A percentile compares a stretch with the other conserved stretches of the same genome.
phyloP scores from a whole-genome alignment of 2,113 vertebrate genomes.

The Ophiodon elongatus region DNA sequence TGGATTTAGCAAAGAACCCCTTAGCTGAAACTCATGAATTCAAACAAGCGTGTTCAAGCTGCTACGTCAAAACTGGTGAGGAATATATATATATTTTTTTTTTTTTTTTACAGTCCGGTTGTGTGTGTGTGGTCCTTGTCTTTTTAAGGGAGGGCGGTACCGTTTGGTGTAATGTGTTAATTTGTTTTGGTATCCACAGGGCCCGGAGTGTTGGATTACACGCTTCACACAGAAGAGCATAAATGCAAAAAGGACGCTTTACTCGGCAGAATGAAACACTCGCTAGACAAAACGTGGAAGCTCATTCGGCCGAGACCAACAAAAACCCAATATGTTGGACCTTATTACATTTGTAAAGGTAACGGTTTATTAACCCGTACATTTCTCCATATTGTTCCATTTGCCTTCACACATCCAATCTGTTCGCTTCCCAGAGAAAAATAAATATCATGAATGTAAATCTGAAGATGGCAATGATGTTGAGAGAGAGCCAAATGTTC shows the following conservation, averaged over 20 bases:
- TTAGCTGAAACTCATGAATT: conserved; percentile 95
- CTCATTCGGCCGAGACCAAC: conserved; percentile 95
- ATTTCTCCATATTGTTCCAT: neutral
- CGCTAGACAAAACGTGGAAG: conserved; percentile 91
- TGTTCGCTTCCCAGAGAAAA: neutral
- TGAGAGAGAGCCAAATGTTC: too few species aligned
- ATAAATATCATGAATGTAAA: neutral
- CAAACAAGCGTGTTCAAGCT: conserved; percentile 92
- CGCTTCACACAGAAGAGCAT: conserved; percentile 89
- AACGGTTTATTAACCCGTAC: neutral
- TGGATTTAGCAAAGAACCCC: conserved; percentile 86
- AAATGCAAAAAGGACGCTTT: conserved; percentile 98
- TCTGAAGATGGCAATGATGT: too few species aligned
- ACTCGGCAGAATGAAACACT: conserved; percentile 91
- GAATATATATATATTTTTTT: too few species aligned
- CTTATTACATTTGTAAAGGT: conserved; percentile 99
- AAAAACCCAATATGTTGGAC: conserved; percentile 96
- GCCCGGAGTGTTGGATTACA: conserved; percentile 90
- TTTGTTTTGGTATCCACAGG: conserved; percentile 76
- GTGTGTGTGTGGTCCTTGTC: neutral
- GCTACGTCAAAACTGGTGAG: conserved; percentile 94
- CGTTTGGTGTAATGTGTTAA: neutral
- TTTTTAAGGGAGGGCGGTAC: neutral
- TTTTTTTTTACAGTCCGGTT: neutral
- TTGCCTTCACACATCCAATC: neutral